Conservation (phyloP, 2,888 invertebrate species). For the Synanthedon formicaeformis region DNA sequence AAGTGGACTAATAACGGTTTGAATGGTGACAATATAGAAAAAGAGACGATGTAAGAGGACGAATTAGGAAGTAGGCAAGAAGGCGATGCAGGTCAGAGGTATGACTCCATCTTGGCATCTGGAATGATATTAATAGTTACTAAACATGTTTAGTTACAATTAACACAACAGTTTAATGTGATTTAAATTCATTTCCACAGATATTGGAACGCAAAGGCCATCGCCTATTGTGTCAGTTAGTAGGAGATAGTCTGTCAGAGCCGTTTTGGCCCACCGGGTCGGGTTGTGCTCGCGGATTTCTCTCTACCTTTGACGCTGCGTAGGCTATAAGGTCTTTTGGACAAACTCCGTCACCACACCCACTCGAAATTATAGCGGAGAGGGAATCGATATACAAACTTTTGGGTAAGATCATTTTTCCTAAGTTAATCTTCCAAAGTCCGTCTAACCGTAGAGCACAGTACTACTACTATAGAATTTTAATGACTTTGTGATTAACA, state of each 20-base stretch:
- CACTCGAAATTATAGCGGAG: conserved; percentile 90
- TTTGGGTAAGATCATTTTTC: conserved; percentile 39
- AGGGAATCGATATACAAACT: conserved; percentile 93
- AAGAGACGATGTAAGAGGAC: too few relatives aligned
- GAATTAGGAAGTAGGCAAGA: too few relatives aligned
- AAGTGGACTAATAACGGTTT: too few relatives aligned
- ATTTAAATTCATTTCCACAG: conserved; percentile 13
- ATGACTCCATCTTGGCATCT: too few relatives aligned
- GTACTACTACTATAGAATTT: too few relatives aligned
- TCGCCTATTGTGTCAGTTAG: conserved; percentile 87
- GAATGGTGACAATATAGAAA: too few relatives aligned
- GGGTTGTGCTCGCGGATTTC: conserved; percentile 96
- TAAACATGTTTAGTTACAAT: too few relatives aligned
- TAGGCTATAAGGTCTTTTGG: conserved; percentile 94
- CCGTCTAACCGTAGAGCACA: background rate
- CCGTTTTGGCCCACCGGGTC: conserved; percentile 99
- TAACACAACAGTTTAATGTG: too few relatives aligned
- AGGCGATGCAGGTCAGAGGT: too few relatives aligned
- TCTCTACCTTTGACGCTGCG: conserved; percentile 95
- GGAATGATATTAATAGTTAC: too few relatives aligned
- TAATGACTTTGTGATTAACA: too few relatives aligned
- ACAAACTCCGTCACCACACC: conserved; percentile 70
- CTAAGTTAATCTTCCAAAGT: background rate
- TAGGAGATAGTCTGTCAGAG: conserved; percentile 96
- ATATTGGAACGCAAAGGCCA: conserved; percentile 73